A percentile compares a stretch with the other conserved stretches of the same genome.
Conservation (phyloP, 1,140 invertebrate genomes). For the Liolophura sinensis region DNA sequence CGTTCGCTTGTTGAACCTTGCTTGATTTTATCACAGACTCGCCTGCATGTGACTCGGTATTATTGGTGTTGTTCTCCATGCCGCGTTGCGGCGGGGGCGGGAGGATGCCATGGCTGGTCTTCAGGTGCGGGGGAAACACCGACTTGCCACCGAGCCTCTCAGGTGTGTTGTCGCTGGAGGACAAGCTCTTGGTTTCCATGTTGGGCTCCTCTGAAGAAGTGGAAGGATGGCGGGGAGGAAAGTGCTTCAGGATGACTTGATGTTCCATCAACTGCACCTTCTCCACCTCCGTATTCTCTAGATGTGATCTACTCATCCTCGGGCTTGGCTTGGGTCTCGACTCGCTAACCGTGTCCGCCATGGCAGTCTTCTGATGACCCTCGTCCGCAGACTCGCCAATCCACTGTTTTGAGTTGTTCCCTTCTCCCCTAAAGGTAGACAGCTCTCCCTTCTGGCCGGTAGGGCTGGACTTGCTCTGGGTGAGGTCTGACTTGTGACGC, state of each 20-base stretch:
- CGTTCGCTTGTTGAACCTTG: slow-evolving; percentile 8
- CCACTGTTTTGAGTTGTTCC: background rate
- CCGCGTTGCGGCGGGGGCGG: background rate
- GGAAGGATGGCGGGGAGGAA: slow-evolving; percentile 6
- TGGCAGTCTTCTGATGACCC: background rate
- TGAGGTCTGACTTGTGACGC: slow-evolving; percentile 59
- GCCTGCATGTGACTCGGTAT: background rate
- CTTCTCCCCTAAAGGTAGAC: background rate
- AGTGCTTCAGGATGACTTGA: background rate
- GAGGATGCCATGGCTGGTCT: slow-evolving; percentile 3
- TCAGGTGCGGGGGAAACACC: too few relatives aligned
- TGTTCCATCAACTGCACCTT: slow-evolving; percentile 1
- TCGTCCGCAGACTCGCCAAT: background rate
- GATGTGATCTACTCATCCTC: slow-evolving; percentile 28
- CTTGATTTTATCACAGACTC: slow-evolving; percentile 5
- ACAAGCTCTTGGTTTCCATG: background rate
- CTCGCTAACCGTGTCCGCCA: slow-evolving; percentile 5
- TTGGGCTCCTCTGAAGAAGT: slow-evolving; percentile 8
- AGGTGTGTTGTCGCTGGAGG: too few relatives aligned
- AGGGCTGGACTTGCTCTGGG: slow-evolving; percentile 25
- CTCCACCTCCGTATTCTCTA: background rate
- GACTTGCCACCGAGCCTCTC: too few relatives aligned
- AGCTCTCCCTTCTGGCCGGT: slow-evolving; percentile 2
- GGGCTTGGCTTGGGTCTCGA: slow-evolving; percentile 48
- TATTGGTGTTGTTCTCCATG: background rate